Conservation (phyloP, 1,140 invertebrate genomes). For the Drosophila repletoides region DNA sequence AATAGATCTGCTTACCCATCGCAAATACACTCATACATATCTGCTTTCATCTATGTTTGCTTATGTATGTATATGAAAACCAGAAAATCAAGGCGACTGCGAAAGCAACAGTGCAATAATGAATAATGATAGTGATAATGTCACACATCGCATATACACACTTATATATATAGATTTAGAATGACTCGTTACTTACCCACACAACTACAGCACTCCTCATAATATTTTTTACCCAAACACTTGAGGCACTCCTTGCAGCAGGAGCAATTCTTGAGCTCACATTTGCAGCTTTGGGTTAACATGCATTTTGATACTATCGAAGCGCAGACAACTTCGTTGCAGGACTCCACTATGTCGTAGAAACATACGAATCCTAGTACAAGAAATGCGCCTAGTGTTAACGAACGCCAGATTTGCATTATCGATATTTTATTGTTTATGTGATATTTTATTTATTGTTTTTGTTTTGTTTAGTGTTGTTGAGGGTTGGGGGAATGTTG, state of each 20-base stretch:
- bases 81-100: conserved; percentile 47
- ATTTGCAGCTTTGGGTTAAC: conserved; percentile 97
- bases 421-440: conserved; percentile 3
- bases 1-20: conserved; percentile 17
- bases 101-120: conserved; percentile 41
- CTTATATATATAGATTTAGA: background rate
- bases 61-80: conserved; percentile 30
- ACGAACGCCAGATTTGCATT: conserved; percentile 74
- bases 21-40: conserved; percentile 19
- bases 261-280: conserved; percentile 94
- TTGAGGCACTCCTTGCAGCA: conserved; percentile 96
- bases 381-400: conserved; percentile 64
- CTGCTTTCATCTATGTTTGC: conserved; percentile 5
- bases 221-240: conserved; percentile 93
- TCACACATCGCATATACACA: conserved; percentile 30
- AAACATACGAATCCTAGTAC: conserved; percentile 61
- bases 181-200: conserved; percentile 83
- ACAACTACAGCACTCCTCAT: conserved; percentile 97
- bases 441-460: background rate
- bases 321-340: conserved; percentile 80
- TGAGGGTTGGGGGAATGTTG: no score
- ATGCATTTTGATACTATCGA: conserved; percentile 98
- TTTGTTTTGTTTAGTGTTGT: background rate
- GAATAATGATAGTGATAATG: conserved; percentile 49
- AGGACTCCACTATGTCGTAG: conserved; percentile 73